Evolutionary conservation across 2,113 vertebrate genomes (phyloP).

Genomic region (Struthidea cinerea): DNA sequence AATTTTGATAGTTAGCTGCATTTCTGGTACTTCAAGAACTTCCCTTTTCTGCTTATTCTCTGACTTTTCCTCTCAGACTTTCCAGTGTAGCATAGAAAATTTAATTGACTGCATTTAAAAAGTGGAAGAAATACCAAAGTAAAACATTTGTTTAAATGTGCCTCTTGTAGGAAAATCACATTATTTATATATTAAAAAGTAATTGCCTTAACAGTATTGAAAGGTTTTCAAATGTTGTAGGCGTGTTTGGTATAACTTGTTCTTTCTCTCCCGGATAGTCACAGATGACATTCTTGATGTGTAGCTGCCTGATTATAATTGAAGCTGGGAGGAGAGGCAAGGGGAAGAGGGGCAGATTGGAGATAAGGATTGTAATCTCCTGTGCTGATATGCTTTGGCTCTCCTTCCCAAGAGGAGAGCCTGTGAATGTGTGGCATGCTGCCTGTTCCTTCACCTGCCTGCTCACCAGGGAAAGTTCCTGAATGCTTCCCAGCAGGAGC

Average conservation of each 20-base stretch:
- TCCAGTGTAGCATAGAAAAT: background rate
- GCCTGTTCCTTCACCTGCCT: constrained; percentile 2
- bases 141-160: background rate
- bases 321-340: background rate
- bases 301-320: background rate
- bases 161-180: background rate
- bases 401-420: background rate
- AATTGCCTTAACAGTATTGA: background rate
- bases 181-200: background rate
- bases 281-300: background rate
- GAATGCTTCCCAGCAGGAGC: background rate
- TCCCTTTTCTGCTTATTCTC: background rate
- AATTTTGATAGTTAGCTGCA: background rate
- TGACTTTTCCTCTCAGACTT: background rate
- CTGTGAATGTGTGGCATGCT: background rate
- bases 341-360: background rate
- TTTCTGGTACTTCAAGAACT: background rate
- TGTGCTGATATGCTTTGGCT: background rate
- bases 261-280: background rate
- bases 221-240: background rate
- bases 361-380: background rate
- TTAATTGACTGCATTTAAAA: background rate
- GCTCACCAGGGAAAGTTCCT: rapidly evolving
- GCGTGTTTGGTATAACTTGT: background rate
- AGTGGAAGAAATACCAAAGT: background rate